A percentile compares a stretch with the other conserved stretches of the same genome.
Evolutionary conservation across 2,797 vertebrate species (phyloP).

Genomic region (Cossypha caffra): DNA sequence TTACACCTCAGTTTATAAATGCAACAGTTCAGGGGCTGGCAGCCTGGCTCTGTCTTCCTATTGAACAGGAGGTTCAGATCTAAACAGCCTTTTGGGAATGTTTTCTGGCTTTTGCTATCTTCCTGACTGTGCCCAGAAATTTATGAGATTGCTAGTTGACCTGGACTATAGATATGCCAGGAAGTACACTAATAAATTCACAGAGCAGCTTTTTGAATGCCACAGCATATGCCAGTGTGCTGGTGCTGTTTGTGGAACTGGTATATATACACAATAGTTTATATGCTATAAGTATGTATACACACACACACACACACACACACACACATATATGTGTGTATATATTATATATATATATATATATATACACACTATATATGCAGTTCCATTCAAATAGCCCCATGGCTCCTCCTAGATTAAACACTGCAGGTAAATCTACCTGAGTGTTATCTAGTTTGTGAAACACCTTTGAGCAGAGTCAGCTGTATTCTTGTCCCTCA

Average conservation of each 20-base stretch:
- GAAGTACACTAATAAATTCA: neutral
- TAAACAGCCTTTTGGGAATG: neutral
- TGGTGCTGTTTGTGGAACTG: neutral
- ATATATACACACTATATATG: neutral
- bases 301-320: neutral
- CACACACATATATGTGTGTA: fast-evolving
- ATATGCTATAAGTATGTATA: no score
- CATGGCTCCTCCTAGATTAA: neutral
- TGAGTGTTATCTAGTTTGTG: neutral
- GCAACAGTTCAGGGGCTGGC: neutral
- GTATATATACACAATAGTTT: neutral
- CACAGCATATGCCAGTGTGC: fast-evolving
- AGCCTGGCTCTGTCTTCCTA: neutral
- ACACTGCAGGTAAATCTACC: neutral
- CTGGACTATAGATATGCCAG: neutral
- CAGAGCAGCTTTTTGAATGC: neutral
- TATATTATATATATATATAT: no score
- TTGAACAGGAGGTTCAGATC: neutral
- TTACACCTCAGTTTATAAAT: neutral
- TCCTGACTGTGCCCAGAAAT: neutral
- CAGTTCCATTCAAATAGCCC: no score
- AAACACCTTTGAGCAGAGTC: neutral
- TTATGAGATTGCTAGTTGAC: neutral
- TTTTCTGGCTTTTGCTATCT: neutral
- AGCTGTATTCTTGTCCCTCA: neutral